These are phyloP conservation scores for Agapostemon virescens DNA, from an alignment of 2,888 invertebrate genomes.

Conservation along the genomic window DNA sequence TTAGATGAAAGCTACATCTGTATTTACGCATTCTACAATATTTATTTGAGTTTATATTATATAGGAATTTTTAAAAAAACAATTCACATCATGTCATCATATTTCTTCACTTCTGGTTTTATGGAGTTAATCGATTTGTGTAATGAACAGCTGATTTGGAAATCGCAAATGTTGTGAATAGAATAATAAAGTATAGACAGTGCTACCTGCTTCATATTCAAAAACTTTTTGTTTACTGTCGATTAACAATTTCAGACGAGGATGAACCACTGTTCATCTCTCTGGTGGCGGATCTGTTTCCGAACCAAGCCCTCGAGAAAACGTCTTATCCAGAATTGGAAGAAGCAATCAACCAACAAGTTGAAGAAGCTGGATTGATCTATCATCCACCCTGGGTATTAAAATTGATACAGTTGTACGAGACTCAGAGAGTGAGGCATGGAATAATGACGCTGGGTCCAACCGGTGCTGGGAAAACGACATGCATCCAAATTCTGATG, in stretches of 20 bases:
- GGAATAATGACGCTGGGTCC: slow-evolving; percentile 98
- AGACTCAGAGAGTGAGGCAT: slow-evolving; percentile 96
- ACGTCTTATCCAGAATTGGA: slow-evolving; percentile 93
- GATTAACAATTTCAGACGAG: slow-evolving; percentile 85
- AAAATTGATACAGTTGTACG: slow-evolving; percentile 97
- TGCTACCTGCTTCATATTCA: no score
- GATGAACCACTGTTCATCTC: slow-evolving; percentile 99
- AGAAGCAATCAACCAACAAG: slow-evolving; percentile 91
- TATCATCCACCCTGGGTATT: slow-evolving; percentile 97
- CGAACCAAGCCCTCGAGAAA: slow-evolving; percentile 96
- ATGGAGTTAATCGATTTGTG: no score
- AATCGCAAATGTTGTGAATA: no score
- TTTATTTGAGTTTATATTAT: no score
- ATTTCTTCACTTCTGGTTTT: no score
- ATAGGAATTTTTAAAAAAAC: no score
- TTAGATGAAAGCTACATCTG: no score
- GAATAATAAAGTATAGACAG: no score
- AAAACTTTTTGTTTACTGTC: no score
- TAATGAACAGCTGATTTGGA: no score
- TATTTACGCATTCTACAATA: no score
- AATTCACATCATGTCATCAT: no score
- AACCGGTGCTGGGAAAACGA: slow-evolving; percentile 96
- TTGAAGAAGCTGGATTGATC: slow-evolving; percentile 89
- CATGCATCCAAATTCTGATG: slow-evolving; percentile 95
- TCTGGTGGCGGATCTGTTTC: slow-evolving; percentile 96